A percentile compares a stretch with the other conserved stretches of the same genome.
phyloP scores from a whole-genome alignment of 2,113 vertebrate genomes.

The Saimiri boliviensis region DNA sequence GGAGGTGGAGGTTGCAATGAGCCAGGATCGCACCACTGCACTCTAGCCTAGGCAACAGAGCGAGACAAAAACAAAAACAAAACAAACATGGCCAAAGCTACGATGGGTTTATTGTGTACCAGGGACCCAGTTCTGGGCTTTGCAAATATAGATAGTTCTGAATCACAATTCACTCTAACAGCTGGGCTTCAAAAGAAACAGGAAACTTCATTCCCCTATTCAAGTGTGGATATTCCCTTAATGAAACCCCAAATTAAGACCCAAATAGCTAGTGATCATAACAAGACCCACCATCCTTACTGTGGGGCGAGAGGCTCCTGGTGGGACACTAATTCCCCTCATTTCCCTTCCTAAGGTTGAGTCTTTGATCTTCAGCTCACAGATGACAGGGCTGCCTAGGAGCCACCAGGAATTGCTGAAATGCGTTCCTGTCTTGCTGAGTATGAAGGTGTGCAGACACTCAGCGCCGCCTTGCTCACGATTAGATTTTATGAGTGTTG shows the following conservation, averaged over 20 bases:
- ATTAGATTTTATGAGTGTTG: background rate
- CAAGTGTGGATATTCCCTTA: background rate
- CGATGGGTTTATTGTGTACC: background rate
- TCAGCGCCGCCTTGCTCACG: background rate
- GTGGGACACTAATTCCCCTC: background rate
- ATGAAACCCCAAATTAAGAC: conserved; percentile 9
- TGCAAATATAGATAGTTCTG: background rate
- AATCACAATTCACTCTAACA: background rate
- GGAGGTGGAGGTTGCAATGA: too few relatives aligned
- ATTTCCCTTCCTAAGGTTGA: background rate
- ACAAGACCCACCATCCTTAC: background rate
- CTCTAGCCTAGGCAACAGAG: too few relatives aligned
- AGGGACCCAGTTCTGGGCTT: background rate
- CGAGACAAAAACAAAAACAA: too few relatives aligned
- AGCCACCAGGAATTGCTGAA: background rate
- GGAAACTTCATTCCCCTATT: background rate
- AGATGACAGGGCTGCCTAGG: background rate
- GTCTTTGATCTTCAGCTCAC: conserved; percentile 42
- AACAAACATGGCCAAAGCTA: background rate
- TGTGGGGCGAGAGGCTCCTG: background rate
- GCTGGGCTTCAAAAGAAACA: conserved; percentile 33
- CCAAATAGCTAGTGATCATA: background rate
- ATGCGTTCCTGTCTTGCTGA: background rate
- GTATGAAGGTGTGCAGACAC: background rate
- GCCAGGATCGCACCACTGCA: too few relatives aligned